Evolutionary conservation across 2,113 vertebrate genomes (phyloP), one percentile per base, ranked within the genome.

Genomic region (Mormyrus iriodes): DNA sequence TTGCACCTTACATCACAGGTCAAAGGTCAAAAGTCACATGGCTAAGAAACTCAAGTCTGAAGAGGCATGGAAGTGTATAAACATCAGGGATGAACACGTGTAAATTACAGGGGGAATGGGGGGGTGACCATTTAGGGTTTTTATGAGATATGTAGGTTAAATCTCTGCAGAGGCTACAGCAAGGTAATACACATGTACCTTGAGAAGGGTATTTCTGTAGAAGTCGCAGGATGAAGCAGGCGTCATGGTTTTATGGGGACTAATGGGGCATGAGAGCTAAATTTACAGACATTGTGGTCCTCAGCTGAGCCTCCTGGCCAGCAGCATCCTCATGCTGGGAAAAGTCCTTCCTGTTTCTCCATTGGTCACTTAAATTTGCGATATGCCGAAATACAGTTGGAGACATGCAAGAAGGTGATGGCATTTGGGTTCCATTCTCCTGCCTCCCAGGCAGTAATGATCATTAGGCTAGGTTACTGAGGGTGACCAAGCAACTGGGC

Each of bases 21-120:
- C 52, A 89, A 89, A 65, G 83, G 44, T 85, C 83, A 88, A 51
- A 49, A 12, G 88, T 88, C 46, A 9, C 8, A n/a, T n/a, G 31
- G 82, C 15, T 49, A 31, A 85, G 19, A 3, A 12, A 51, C 35
- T 42, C 5, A n/a, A 51, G 9, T 31, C 3, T 42, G 21, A n/a
- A 42, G 55, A 24, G 9, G 19, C 53, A 65, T 5, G 44, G n/a
- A 35, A 65, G 2, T n/a, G 24, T 87, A 31, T 44, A 31, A 65
- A 9, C 53, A 46, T 10, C 21, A 12, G 12, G 17, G 52, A 7
- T 85, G 24, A 52, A 12, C 13, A 44, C 52, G 52, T 53, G 52
- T 17, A 53, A 53, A 53, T 53, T 53, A 53, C 4, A 1, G 17
- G 52, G 52, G 52, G 52, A n/a, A n/a, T n/a, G n/a, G n/a, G n/a